Evolutionary conservation across 2,113 vertebrate genomes (phyloP).

Genomic region (Meleagris gallopavo): DNA sequence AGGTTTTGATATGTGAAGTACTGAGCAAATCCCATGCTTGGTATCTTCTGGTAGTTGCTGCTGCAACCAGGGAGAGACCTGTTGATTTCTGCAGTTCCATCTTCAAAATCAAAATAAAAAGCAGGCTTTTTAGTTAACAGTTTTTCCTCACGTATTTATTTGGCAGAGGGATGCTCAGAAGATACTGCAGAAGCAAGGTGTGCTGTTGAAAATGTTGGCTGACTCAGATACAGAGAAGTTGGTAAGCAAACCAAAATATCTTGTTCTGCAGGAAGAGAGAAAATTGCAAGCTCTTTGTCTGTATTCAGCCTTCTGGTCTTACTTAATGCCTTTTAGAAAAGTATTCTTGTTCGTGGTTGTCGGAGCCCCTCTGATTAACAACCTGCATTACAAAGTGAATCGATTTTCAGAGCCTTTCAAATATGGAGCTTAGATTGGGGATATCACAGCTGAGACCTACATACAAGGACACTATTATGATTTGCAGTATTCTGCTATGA

Average conservation of each 20-base stretch:
- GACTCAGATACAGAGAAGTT: slow-evolving; percentile 87
- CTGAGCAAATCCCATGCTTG: not conserved
- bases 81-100: not conserved
- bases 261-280: not conserved
- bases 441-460: not conserved
- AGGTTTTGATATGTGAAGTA: not conserved
- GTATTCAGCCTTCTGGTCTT: not conserved
- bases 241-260: slow-evolving; percentile 66
- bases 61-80: not conserved
- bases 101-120: not conserved
- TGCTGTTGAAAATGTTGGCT: slow-evolving; percentile 82
- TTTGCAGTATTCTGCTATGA: not conserved
- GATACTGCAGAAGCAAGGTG: slow-evolving; percentile 81
- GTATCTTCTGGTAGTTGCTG: not conserved
- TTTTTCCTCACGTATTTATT: not conserved
- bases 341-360: not conserved
- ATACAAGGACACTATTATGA: not conserved
- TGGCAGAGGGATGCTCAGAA: slow-evolving; percentile 80
- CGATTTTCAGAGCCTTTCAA: not conserved
- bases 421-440: not conserved
- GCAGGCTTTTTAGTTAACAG: not conserved
- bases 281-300: not conserved
- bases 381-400: not conserved
- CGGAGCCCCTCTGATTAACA: not conserved
- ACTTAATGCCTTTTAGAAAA: not conserved